Conservation (phyloP, 2,797 vertebrate species). For the Ctenopoma kingsleyae region DNA sequence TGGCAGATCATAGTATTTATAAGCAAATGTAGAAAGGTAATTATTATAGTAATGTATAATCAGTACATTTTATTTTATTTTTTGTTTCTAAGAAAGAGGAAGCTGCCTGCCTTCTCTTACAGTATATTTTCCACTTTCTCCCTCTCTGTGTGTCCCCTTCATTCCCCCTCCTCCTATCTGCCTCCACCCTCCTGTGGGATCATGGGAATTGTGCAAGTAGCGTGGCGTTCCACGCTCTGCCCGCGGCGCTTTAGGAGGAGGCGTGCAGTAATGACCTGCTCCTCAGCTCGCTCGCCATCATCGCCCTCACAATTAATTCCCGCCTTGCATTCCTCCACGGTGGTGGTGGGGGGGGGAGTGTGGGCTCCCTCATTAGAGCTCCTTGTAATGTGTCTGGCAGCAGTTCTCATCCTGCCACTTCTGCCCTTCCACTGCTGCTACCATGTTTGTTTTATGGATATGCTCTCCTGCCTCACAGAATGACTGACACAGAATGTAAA, state of each 20-base stretch:
- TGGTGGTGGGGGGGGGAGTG: conserved; percentile 50
- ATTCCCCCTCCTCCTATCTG: conserved; percentile 60
- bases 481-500: conserved; percentile 72
- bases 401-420: conserved; percentile 82
- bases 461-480: conserved; percentile 63
- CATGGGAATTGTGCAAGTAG: conserved; percentile 84
- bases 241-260: conserved; percentile 84
- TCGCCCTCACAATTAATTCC: conserved; percentile 86
- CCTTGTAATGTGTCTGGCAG: conserved; percentile 85
- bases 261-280: conserved; percentile 86
- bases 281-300: conserved; percentile 84
- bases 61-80: conserved; percentile 22
- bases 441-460: conserved; percentile 81
- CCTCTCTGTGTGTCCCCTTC: conserved; percentile 48
- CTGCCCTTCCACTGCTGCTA: conserved; percentile 79
- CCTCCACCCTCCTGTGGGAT: conserved; percentile 77
- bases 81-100: conserved; percentile 64
- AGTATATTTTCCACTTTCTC: conserved; percentile 41
- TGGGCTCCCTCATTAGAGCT: conserved; percentile 83
- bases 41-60: conserved; percentile 5
- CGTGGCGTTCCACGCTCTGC: conserved; percentile 82
- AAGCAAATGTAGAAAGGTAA: conserved; percentile 9
- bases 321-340: conserved; percentile 78
- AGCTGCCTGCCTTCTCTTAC: conserved; percentile 46
- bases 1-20: conserved; percentile 9